Evolutionary conservation across 2,888 invertebrate genomes (phyloP), one percentile per base, ranked within the genome.

Genomic region (Dryomyza anilis): DNA sequence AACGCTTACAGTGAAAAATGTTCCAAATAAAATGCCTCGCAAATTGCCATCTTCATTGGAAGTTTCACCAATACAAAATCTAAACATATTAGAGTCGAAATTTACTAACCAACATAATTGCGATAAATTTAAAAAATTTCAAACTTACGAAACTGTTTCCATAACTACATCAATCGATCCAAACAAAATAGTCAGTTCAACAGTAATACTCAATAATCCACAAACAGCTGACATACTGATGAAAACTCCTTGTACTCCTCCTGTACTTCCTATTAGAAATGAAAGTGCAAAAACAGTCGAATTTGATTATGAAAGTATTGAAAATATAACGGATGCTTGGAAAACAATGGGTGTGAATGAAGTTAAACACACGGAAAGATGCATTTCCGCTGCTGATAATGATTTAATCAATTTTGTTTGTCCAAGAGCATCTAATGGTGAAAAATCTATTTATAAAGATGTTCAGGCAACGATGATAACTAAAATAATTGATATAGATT

Each of bases 311-410:
- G 93, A 94, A 76, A 86, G 89, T 76, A 88, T 94, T 27, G 92
- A 92, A 84, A 87, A 90, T 6, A 86, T 92, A 67, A 90, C 86
- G 73, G 90, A 93, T 73, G 93, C 93, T 8, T 93, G 93, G 93
- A 89, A 88, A 77, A 93, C 93, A 1, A 85, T 92, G 67, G 93
- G 93, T 1, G 86, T 92, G 21, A 88, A 89, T 76, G 89, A 90
- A 58, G 87, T 92, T 10, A 88, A 88, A 68, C 93, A 93, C 75
- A 89, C 87, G 0, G 93, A 93, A 78, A 85, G 74, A 55, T 57
- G 67, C 55, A 70, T 67, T 48, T 46, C 64, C 14, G 60, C 67
- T 4, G 72, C 72, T 3, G 79, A 80, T 58, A 82, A 84, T 53
- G 83, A 84, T 39, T 60, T 63, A 43, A 60, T 63, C 43, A 81